A percentile compares a stretch with the other conserved stretches of the same genome.
These are phyloP conservation scores for Tetragnatha versicolor DNA, from an alignment of 1,140 invertebrate genomes.

Conservation along the genomic window DNA sequence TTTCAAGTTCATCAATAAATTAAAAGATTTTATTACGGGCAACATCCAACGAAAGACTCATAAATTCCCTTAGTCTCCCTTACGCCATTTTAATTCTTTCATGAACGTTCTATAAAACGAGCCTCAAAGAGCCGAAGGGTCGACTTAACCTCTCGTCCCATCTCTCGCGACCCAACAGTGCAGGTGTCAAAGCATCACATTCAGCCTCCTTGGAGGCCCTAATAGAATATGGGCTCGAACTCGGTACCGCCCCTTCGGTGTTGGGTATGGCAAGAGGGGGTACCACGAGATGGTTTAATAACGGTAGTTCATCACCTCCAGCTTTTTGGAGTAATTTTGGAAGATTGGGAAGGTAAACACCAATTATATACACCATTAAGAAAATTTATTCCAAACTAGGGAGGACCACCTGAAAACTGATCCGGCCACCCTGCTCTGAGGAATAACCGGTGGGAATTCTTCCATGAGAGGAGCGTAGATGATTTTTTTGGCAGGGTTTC, in stretches of 20 bases:
- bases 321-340: background rate
- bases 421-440: too few relatives aligned
- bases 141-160: slow-evolving; percentile 1
- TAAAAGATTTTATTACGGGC: too few relatives aligned
- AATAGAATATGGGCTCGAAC: slow-evolving; percentile 7
- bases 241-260: slow-evolving; percentile 4
- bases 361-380: slow-evolving; percentile 15
- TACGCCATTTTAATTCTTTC: too few relatives aligned
- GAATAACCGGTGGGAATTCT: too few relatives aligned
- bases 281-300: background rate
- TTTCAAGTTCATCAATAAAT: too few relatives aligned
- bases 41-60: too few relatives aligned
- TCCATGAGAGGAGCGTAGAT: too few relatives aligned
- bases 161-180: background rate
- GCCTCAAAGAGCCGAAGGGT: background rate
- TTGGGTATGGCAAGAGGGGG: background rate
- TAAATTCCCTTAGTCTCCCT: too few relatives aligned
- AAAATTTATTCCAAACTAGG: too few relatives aligned
- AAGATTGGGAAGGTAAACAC: background rate
- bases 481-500: too few relatives aligned
- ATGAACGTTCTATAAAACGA: background rate
- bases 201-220: slow-evolving; percentile 4
- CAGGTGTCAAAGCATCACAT: slow-evolving; percentile 28
- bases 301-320: slow-evolving; percentile 9
- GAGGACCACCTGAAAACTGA: too few relatives aligned